Conservation (phyloP, 2,113 vertebrate species). For the Epinephelus cyanopodus region DNA sequence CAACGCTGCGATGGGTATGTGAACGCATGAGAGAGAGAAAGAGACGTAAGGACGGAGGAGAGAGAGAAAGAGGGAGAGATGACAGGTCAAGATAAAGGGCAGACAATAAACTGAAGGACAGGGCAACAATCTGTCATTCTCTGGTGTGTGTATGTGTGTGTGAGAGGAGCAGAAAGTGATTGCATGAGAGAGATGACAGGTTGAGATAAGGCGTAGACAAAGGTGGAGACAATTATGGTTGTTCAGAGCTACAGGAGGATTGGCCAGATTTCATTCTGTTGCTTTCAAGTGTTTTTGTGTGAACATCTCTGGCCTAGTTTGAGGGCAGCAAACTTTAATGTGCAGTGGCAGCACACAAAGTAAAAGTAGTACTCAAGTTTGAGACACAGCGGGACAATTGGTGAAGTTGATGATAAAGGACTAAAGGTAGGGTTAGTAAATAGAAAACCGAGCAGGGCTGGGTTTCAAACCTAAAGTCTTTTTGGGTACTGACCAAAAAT, state of each 20-base stretch:
- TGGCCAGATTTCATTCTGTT: slow-evolving; percentile 9
- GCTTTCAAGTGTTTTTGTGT: background rate
- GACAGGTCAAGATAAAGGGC: slow-evolving; percentile 79
- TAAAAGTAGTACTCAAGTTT: background rate
- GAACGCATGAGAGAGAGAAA: slow-evolving; percentile 20
- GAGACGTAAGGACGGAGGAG: slow-evolving; percentile 31
- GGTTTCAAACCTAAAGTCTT: background rate
- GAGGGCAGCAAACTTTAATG: background rate
- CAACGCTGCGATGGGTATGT: slow-evolving; percentile 31
- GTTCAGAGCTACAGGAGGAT: slow-evolving; percentile 34
- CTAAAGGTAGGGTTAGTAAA: too few relatives aligned
- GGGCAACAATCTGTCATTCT: slow-evolving; percentile 62
- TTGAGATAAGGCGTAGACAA: slow-evolving; percentile 45
- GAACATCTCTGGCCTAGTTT: background rate
- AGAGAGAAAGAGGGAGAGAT: slow-evolving; percentile 57
- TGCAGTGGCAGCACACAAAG: background rate
- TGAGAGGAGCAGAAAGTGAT: slow-evolving; percentile 37
- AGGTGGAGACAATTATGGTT: slow-evolving; percentile 41
- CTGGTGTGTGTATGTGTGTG: background rate
- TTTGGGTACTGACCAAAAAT: background rate
- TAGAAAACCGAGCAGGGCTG: too few relatives aligned
- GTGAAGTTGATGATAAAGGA: too few relatives aligned
- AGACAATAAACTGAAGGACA: slow-evolving; percentile 73
- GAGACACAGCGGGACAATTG: background rate
- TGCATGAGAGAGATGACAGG: slow-evolving; percentile 58